These are phyloP conservation scores for Linhomoeus sp. DNA, from an alignment of 2,888 invertebrate genomes.

Conservation along the genomic window DNA sequence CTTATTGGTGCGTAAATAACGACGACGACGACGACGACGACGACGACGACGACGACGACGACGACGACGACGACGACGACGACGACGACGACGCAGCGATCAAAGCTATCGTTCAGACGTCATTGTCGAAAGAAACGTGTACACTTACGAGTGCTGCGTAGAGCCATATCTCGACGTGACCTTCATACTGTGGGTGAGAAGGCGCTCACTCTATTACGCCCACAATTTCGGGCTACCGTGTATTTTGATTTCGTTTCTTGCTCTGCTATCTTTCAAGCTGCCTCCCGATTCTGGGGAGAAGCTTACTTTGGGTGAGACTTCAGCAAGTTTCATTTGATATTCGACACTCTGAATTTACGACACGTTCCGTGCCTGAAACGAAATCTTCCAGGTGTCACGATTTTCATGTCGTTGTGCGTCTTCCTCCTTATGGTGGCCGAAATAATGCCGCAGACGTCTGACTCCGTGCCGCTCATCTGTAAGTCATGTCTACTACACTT, in stretches of 20 bases:
- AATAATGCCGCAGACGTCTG: conserved; percentile 94
- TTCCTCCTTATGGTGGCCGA: conserved; percentile 94
- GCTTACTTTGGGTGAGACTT: conserved; percentile 62
- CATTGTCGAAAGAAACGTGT: background rate
- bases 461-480: conserved; percentile 98
- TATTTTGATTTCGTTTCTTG: conserved; percentile 95
- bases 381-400: conserved; percentile 24
- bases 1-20: conserved; percentile 50
- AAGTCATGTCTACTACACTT: background rate
- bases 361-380: too few relatives aligned
- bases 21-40: background rate
- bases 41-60: too few relatives aligned
- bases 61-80: too few relatives aligned
- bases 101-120: too few relatives aligned
- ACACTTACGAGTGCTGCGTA: conserved; percentile 4
- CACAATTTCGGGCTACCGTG: conserved; percentile 98
- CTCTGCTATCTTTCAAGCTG: conserved; percentile 85
- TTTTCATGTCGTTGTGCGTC: conserved; percentile 72
- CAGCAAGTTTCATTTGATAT: too few relatives aligned
- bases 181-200: conserved; percentile 76
- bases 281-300: conserved; percentile 99
- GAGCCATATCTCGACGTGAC: conserved; percentile 58
- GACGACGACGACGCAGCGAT: too few relatives aligned
- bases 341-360: too few relatives aligned
- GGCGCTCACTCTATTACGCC: conserved; percentile 93